Base-by-base conservation (phyloP, 2,888 invertebrate species). In the Odontomyia ornata region DNA sequence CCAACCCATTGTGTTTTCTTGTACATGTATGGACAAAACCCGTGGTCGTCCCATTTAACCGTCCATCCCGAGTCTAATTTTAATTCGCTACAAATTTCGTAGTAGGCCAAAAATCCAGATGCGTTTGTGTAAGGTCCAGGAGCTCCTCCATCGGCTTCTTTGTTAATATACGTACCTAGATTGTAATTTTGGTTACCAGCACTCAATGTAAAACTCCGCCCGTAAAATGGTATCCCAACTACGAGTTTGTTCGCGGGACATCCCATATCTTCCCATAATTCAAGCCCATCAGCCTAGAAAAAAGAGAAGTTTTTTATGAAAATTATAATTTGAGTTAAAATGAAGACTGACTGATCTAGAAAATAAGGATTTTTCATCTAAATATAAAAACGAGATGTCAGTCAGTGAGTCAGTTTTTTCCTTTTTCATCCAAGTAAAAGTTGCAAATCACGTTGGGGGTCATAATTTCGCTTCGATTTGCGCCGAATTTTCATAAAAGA, bases 1-100 rank as follows among this genome's bases (percentile, higher is more conserved):
- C 96, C 96, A 18, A 96, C 93, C 96, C 96, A 97, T 83, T 95
- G 95, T 0, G 92, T 94, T 67, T 93, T 95, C 85, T 94, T 93
- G 87, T 93, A 95, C 0, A 94, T 92, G 84, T 93, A 96, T 1
- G 96, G 96, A 77, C 93, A 94, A 86, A 91, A 92, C 75, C 96
- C 96, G 36, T 89, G 87, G 36, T 93, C 91, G 83, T 96, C 96
- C 92, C 94, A 96, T 81, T 93, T 92, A 80, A 91, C 90, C 0
- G 93, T 94, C 95, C 95, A 95, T 1, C 91, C 92, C 7, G 91
- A 89, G 0, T 90, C 89, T 79, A 91, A 89, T 83, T 92, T 89
- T 0, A 95, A 89, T 83, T 92, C 92, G 0, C 91, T 90, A 83
- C 96, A 96, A 80, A 96, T 95, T 81, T 95, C 95, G 83, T 95